These are phyloP conservation scores for Antennarius striatus DNA, from an alignment of 2,113 vertebrate species.

Conservation along the genomic window DNA sequence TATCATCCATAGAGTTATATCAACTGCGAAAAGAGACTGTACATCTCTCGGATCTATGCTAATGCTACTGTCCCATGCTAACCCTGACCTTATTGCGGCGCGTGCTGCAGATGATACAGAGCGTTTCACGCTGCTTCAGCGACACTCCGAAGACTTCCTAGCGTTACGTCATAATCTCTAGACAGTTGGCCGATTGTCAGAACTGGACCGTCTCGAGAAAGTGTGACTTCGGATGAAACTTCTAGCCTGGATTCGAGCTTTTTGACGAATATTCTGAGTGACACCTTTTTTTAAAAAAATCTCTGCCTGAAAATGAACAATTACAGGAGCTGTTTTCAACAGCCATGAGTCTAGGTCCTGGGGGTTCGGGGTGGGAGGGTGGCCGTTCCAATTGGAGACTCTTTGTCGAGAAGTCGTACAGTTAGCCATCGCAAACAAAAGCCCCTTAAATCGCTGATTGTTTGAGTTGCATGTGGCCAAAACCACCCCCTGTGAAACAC, in stretches of 20 bases:
- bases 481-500: slow-evolving; percentile 38
- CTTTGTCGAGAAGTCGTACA: slow-evolving; percentile 50
- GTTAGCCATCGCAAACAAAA: slow-evolving; percentile 43
- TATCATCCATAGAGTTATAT: too few relatives aligned
- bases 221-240: slow-evolving; percentile 11
- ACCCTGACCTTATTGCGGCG: slow-evolving; percentile 9
- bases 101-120: slow-evolving; percentile 10
- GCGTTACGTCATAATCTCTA: slow-evolving; percentile 29
- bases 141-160: slow-evolving; percentile 27
- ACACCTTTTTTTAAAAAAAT: neutral
- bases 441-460: slow-evolving; percentile 58
- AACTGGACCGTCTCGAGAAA: slow-evolving; percentile 21
- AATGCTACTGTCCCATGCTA: neutral
- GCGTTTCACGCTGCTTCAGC: slow-evolving; percentile 21
- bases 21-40: too few relatives aligned
- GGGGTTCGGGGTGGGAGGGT: too few relatives aligned
- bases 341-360: too few relatives aligned
- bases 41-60: too few relatives aligned
- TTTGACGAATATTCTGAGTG: neutral
- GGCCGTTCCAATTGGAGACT: slow-evolving; percentile 33
- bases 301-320: slow-evolving; percentile 1
- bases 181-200: slow-evolving; percentile 44
- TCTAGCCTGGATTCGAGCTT: neutral
- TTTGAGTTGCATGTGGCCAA: slow-evolving; percentile 57
- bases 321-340: neutral